These are phyloP conservation scores for Drosophila rellima DNA, from an alignment of 2,888 invertebrate genomes.

Conservation along the genomic window DNA sequence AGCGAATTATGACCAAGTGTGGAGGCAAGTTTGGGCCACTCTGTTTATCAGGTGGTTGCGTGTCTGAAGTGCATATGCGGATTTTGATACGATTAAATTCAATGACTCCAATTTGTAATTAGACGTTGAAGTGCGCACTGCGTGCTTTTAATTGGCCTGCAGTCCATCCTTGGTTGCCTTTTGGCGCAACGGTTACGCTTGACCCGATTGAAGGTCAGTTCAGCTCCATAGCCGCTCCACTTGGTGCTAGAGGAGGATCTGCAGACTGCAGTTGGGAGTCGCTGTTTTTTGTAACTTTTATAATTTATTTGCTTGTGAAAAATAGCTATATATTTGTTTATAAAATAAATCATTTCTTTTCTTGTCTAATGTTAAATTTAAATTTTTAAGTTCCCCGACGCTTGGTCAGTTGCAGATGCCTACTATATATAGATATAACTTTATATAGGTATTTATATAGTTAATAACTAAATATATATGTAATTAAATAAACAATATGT, in stretches of 20 bases:
- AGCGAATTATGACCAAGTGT: conserved; percentile 70
- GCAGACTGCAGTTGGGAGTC: conserved; percentile 10
- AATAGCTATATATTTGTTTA: conserved; percentile 68
- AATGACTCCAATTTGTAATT: conserved; percentile 82
- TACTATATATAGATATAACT: conserved; percentile 42
- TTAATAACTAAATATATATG: conserved; percentile 46
- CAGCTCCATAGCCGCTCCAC: conserved; percentile 24
- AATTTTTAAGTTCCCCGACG: conserved; percentile 71
- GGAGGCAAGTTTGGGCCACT: conserved; percentile 32
- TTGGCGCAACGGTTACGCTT: conserved; percentile 81
- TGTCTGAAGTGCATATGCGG: conserved; percentile 74
- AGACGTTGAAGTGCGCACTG: conserved; percentile 73
- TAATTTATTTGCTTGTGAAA: conserved; percentile 79
- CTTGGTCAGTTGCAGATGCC: conserved; percentile 55
- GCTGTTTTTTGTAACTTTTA: conserved; percentile 59
- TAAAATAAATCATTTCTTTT: conserved; percentile 69
- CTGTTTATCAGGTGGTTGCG: conserved; percentile 53
- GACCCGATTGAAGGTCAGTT: conserved; percentile 72
- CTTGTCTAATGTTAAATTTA: conserved; percentile 41
- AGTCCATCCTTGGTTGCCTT: conserved; percentile 81
- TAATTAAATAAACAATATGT: conserved; percentile 80
- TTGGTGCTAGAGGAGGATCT: background rate
- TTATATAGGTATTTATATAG: conserved; percentile 15
- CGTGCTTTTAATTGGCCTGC: conserved; percentile 80
- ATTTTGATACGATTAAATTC: conserved; percentile 77